phyloP scores from a whole-genome alignment of 2,797 vertebrate genomes.

The Scarus forsteni region DNA sequence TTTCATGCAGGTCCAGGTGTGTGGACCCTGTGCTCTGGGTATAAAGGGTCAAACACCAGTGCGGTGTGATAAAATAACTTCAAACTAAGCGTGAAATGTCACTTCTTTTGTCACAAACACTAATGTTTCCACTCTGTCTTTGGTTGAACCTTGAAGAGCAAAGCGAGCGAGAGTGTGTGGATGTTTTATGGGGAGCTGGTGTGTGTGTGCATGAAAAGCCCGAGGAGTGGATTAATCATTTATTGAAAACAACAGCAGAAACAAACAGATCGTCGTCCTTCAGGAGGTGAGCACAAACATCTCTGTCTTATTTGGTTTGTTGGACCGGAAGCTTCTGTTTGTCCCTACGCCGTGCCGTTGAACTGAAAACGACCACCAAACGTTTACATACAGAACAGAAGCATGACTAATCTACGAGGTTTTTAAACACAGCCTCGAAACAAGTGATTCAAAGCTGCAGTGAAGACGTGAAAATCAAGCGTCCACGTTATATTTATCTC shows the following conservation, averaged over 20 bases:
- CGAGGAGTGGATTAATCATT: conserved; percentile 81
- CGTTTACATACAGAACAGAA: background rate
- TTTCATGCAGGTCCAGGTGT: no score
- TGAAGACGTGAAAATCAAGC: background rate
- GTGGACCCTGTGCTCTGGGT: no score
- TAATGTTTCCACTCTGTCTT: no score
- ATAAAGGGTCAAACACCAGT: no score
- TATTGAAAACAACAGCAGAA: conserved; percentile 67
- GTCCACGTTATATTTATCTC: background rate
- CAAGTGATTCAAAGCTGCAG: background rate
- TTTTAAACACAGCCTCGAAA: background rate
- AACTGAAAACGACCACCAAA: background rate
- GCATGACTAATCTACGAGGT: background rate
- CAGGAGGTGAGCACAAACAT: conserved; percentile 42
- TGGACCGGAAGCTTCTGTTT: conserved; percentile 34
- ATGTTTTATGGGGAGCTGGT: background rate
- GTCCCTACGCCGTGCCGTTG: background rate
- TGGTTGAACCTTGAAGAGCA: background rate
- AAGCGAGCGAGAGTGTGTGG: background rate
- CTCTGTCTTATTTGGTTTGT: conserved; percentile 41
- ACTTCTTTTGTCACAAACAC: no score
- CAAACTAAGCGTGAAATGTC: no score
- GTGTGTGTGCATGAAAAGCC: conserved; percentile 16
- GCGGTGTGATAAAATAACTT: no score
- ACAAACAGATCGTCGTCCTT: conserved; percentile 61